phyloP scores from a whole-genome alignment of 1,140 invertebrate genomes.

The Drosophila nikananu region DNA sequence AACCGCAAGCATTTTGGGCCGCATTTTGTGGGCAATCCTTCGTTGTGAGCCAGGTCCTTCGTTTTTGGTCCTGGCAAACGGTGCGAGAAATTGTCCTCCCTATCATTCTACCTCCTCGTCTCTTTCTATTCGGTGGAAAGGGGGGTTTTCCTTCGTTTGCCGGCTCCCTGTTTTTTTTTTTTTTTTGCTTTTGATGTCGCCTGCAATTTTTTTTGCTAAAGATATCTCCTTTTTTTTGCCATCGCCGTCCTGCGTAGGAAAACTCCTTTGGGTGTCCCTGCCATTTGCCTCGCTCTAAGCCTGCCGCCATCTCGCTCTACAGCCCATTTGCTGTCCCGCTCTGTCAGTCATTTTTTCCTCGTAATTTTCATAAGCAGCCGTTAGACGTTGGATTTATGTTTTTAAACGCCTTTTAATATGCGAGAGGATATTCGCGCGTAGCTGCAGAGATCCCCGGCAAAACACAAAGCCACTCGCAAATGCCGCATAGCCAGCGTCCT shows the following conservation, averaged over 20 bases:
- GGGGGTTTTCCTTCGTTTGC: constrained; percentile 8
- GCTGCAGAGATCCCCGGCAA: constrained; percentile 52
- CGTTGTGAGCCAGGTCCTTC: constrained; percentile 29
- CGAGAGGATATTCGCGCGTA: constrained; percentile 79
- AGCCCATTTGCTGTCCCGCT: constrained; percentile 35
- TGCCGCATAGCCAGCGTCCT: constrained; percentile 74
- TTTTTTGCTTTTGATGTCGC: constrained; percentile 75
- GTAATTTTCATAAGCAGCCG: constrained; percentile 85
- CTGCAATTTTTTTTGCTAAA: constrained; percentile 57
- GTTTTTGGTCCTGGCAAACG: constrained; percentile 57
- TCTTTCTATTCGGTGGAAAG: not conserved
- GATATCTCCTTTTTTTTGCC: constrained; percentile 21
- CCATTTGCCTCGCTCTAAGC: constrained; percentile 55
- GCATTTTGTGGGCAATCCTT: constrained; percentile 82
- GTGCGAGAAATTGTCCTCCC: constrained; percentile 82
- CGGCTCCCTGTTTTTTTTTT: constrained; percentile 17
- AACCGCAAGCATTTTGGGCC: constrained; percentile 77
- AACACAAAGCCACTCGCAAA: constrained; percentile 81
- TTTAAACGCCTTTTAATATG: constrained; percentile 85
- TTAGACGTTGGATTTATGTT: constrained; percentile 84
- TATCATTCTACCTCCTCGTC: constrained; percentile 40
- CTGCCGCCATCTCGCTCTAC: constrained; percentile 18
- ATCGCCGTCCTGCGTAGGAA: constrained; percentile 52
- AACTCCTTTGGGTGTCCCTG: constrained; percentile 76
- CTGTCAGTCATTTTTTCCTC: constrained; percentile 78